A percentile compares a stretch with the other conserved stretches of the same genome.
Evolutionary conservation across 2,797 vertebrate species (phyloP).

Genomic region (Coracias cyanogaster): DNA sequence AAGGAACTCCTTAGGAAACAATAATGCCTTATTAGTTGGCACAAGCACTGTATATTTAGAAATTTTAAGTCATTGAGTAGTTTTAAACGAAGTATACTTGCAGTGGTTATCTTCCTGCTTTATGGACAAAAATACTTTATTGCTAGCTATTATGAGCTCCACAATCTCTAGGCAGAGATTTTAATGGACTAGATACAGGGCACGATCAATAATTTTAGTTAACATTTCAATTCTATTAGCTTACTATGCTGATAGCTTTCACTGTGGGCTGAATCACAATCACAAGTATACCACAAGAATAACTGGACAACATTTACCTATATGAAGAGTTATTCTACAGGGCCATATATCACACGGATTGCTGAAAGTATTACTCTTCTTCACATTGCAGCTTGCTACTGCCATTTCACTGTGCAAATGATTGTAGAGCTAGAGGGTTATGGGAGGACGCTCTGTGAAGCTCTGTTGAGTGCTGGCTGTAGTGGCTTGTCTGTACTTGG

Average conservation of each 20-base stretch:
- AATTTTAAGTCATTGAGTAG: conserved; percentile 3
- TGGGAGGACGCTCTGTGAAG: conserved; percentile 9
- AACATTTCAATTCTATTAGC: conserved; percentile 73
- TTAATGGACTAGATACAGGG: conserved; percentile 65
- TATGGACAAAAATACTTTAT: conserved; percentile 78
- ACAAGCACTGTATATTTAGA: conserved; percentile 13
- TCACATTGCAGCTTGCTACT: neutral
- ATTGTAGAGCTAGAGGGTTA: conserved; percentile 29
- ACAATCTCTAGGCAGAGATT: conserved; percentile 78
- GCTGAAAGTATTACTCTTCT: neutral
- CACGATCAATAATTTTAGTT: conserved; percentile 69
- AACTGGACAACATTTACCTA: neutral
- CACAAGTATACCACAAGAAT: conserved; percentile 43
- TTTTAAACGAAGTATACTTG: neutral
- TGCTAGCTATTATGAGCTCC: conserved; percentile 77
- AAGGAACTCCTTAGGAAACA: conserved; percentile 49
- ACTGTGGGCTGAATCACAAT: conserved; percentile 26
- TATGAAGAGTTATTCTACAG: neutral
- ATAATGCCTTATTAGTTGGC: conserved; percentile 23
- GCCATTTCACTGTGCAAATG: neutral
- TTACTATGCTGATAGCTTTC: conserved; percentile 65
- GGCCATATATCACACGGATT: neutral
- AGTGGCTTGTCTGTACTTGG: conserved; percentile 58
- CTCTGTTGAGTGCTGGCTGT: conserved; percentile 23
- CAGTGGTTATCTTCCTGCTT: conserved; percentile 41